Base-by-base conservation (phyloP, 2,888 invertebrate species). In the Cybosia mesomella region DNA sequence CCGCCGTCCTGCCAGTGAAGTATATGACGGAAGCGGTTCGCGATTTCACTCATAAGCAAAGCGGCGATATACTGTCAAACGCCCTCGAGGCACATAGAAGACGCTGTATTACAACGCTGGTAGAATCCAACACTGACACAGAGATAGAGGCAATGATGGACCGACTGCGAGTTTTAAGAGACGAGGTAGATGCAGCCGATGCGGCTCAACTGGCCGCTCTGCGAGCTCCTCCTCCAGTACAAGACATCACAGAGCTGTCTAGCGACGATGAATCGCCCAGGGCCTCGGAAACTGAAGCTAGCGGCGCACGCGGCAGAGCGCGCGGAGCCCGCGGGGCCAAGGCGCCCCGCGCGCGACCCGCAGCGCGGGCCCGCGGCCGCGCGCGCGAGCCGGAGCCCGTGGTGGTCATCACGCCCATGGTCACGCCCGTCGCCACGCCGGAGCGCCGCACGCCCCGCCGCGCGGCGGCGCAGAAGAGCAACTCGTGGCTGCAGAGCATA, bases 11-110 rank as follows among this genome's bases (percentile, higher is more conserved):
- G 53, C 96, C 97, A 1, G 96, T 98, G 59, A 96, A 96, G 76
- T 97, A 97, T 1, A 92, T 99, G 77, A 97, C 97, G 3, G 97
- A 97, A 85, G 97, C 98, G 21, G 97, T 98, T 57, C 95, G 96
- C 64, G 96, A 93, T 76, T 95, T 92, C 77, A 94, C 94, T 9
- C 81, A 93, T 49, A 94, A 94, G 76, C 91, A 91, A 67, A 91
- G 91, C 71, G 92, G 92, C 49, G 93, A 94, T 71, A 90, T 93
- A 24, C 89, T 95, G 67, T 88, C 90, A 0, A 91, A 92, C 58
- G 91, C 91, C n/a, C 87, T 95, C 70, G 92, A 93, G 61, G 92
- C 91, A 21, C 95, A 95, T 74, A 87, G 87, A 72, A 85, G 89
- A 13, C 89, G 91, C 64, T 92, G 89, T 75, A 90, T 95, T 1